Evolutionary conservation across 2,888 invertebrate species (phyloP), one percentile per base, ranked within the genome.

Genomic region (Ophioninae sp.): DNA sequence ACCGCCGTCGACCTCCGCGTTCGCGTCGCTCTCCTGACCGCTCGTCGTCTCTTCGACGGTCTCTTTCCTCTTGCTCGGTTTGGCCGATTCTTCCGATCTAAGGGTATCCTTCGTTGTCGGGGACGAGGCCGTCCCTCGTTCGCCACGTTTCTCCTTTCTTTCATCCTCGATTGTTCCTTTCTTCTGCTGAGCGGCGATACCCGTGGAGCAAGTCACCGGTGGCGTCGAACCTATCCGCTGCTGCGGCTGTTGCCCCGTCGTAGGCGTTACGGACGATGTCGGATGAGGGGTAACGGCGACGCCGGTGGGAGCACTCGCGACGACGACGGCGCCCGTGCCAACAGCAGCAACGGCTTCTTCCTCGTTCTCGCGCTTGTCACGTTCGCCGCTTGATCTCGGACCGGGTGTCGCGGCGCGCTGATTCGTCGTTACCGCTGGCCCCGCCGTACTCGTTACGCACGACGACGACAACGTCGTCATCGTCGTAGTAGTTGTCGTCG

Each of bases 1-100:
- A 7, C 79, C 83, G 21, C 92, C 92, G 41, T 94, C 93, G 13
- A 91, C 94, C 88, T 93, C 93, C 13, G 93, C 88, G 8, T 92
- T 92, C 0, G 91, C 88, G 50, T 92, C 92, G 50, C 92, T 92
- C 6, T 93, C 93, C 56, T 91, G 90, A 0, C 91, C 92, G 61
- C 93, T 92, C 7, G 86, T 89, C 39, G 87, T 89, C 76, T 92
- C 92, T 5, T 91, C 90, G 10, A 87, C 81, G 10, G 88, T 88
- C 70, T 91, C 91, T 78, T 91, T 92, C 61, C 91, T 90, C 76
- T 89, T 92, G 76, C 85, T 88, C 85, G 76, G 90, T 91, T 86
- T 87, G 23, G 81, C 85, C 64, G 76, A 85, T 90, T 93, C 90
- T 85, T 85, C 92, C 57, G 85, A 91, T 84, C 90, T 93, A 89